Base-by-base conservation (phyloP, 2,888 invertebrate species). In the Metellina segmentata region DNA sequence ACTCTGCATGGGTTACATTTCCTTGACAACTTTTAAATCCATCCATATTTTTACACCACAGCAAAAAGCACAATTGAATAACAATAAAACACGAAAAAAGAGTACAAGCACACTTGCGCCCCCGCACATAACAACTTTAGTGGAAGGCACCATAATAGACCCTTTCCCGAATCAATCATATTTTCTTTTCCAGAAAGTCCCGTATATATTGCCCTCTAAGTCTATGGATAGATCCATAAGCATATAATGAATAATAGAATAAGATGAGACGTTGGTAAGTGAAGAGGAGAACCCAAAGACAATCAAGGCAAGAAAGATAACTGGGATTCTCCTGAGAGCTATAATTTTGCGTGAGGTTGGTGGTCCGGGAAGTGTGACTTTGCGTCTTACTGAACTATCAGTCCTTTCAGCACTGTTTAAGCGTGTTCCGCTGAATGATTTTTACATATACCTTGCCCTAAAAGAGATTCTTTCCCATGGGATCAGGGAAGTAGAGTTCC, bases 241-340 rank as follows among this genome's bases (percentile, higher is more conserved):
- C 61, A 61, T 61, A 11, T 61, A 61, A 61, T 61, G 61, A 61
- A 61, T 61, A 61, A 61, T 61, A 16, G 61, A 61, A 61, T 16
- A 16, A 61, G 61, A 61, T 61, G 34, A 34, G 34, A 34, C 34
- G 34, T 34, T 34, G 34, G 34, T 34, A 61, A 61, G 61, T 61
- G 61, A 61, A 16, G 11, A 61, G 61, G 69, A 85, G 75, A 88
- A 81, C 89, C 79, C 83, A 77, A 82, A 89, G 89, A 89, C 82
- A 89, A 90, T 90, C 85, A 83, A 77, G 89, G 70, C 69, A 69
- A 89, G 89, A 89, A 77, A 89, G 89, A 89, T 89, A 89, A 89
- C 89, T 52, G 82, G n/a, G 48, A 78, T 72, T 85, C 89, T 83
- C 89, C n/a, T n/a, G 81, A 78, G 89, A 85, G 79, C 89, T 79